phyloP scores from a whole-genome alignment of 2,888 invertebrate genomes.

The Scaptomyza reducta region DNA sequence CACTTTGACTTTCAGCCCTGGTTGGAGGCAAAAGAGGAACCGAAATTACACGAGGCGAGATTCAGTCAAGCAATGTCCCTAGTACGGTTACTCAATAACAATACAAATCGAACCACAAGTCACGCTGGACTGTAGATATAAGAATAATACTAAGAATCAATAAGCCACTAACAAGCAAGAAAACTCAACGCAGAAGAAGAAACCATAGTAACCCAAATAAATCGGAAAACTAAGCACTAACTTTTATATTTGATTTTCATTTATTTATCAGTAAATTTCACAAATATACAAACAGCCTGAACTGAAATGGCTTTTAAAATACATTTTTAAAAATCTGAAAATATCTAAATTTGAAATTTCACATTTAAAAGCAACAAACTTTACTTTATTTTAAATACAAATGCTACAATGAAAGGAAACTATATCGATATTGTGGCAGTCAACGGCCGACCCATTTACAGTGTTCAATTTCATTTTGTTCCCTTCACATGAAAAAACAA shows the following conservation, averaged over 20 bases:
- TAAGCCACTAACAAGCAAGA: neutral
- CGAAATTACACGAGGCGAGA: constrained; percentile 52
- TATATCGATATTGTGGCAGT: neutral
- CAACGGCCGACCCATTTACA: neutral
- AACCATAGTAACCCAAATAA: neutral
- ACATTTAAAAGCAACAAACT: neutral
- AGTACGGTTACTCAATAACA: constrained; percentile 51
- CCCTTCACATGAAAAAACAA: neutral
- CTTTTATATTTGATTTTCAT: neutral
- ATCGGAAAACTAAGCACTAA: neutral
- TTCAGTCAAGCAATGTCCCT: constrained; percentile 59
- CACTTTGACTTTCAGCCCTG: constrained; percentile 87
- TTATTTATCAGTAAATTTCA: neutral
- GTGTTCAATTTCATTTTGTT: constrained; percentile 1
- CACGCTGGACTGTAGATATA: constrained; percentile 2
- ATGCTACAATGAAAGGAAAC: neutral
- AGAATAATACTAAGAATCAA: neutral
- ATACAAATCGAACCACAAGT: neutral
- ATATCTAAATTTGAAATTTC: neutral
- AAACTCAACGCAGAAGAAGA: neutral
- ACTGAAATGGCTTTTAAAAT: neutral
- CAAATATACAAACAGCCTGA: neutral
- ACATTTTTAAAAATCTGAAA: neutral
- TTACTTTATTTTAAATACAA: neutral
- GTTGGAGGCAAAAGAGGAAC: constrained; percentile 72